Evolutionary conservation across 2,888 invertebrate genomes (phyloP).

Genomic region (Antheraea yamamai): DNA sequence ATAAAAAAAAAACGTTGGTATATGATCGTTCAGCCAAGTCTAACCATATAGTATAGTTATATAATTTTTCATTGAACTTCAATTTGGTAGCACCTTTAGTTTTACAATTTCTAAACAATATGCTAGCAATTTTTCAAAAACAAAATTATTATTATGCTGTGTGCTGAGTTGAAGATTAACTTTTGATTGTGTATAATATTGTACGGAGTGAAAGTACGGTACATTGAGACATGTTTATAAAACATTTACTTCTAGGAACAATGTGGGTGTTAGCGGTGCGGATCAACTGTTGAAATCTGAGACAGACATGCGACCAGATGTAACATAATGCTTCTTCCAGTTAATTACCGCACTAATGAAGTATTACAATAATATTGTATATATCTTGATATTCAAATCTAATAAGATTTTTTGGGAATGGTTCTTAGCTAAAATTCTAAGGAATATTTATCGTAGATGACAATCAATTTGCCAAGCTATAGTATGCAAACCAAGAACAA

Average conservation of each 20-base stretch:
- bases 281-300: background rate
- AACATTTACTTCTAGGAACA: conserved; percentile 59
- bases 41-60: no score
- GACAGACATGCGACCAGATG: background rate
- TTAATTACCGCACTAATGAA: background rate
- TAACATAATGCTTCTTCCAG: background rate
- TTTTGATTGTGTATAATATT: conserved; percentile 10
- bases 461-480: no score
- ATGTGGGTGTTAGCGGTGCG: conserved; percentile 36
- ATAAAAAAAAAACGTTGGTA: no score
- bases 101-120: no score
- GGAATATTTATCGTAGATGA: no score
- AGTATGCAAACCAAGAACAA: no score
- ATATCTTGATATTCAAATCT: no score
- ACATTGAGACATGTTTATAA: conserved; percentile 49
- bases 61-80: no score
- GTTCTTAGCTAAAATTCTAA: no score
- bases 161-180: background rate
- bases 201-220: conserved; percentile 14
- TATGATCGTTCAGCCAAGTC: no score
- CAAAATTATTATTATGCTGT: background rate
- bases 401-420: no score
- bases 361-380: background rate
- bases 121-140: background rate
- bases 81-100: no score